Evolutionary conservation across 2,113 vertebrate genomes (phyloP).

Genomic region (Odontophorus gujanensis): DNA sequence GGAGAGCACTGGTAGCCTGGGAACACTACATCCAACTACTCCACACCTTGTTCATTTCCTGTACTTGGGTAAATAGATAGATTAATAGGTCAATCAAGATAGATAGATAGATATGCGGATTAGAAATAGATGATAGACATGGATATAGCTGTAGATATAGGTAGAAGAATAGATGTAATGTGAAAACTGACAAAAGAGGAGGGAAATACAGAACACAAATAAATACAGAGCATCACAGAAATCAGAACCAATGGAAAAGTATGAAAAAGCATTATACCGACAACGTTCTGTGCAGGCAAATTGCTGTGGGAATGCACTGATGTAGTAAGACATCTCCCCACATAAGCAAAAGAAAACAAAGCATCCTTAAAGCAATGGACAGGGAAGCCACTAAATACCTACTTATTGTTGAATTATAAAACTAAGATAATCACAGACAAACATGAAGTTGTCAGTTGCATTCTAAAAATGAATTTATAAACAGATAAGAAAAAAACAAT

Average conservation of each 20-base stretch:
- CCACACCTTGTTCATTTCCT: neutral
- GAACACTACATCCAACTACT: rapidly evolving
- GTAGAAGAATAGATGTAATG: neutral
- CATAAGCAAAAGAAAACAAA: neutral
- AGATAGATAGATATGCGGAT: neutral
- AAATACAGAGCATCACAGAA: neutral
- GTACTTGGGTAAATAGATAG: neutral
- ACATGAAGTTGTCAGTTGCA: neutral
- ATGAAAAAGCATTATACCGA: neutral
- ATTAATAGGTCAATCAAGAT: neutral
- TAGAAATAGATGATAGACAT: neutral
- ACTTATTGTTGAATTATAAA: neutral
- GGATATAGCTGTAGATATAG: neutral
- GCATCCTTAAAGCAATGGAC: neutral
- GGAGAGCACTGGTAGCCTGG: neutral
- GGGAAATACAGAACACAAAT: neutral
- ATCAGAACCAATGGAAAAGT: neutral
- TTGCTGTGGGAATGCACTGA: neutral
- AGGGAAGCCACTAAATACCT: neutral
- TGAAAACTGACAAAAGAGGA: neutral
- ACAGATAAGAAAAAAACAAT: neutral
- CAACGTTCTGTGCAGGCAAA: neutral
- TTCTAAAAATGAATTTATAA: neutral
- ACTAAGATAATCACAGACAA: neutral
- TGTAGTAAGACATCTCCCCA: neutral